Evolutionary conservation across 2,797 vertebrate genomes (phyloP), one percentile per base, ranked within the genome.

Genomic region (Erpetoichthys calabaricus): DNA sequence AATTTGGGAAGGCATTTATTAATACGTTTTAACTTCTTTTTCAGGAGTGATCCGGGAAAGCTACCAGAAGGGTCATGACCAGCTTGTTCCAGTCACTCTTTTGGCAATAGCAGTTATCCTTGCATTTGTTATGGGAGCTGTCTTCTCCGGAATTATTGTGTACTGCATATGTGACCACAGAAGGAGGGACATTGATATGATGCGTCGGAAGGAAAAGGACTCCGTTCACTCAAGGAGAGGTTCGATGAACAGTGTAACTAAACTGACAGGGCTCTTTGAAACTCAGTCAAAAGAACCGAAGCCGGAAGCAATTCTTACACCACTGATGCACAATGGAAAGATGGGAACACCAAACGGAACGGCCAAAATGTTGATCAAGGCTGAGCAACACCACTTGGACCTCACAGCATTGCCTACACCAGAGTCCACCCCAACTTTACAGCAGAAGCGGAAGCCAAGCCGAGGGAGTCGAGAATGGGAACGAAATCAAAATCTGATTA

Each of bases 41-140:
- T 63, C 90, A 99, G 96, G 96, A 73, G 92, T 99, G 75, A 99
- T 99, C 71, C 94, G 93, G 0, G 96, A 97, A 76, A 97, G 92
- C 79, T 97, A 93, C 80, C 91, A 97, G 78, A 92, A 95, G 76
- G 91, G 91, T 64, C 91, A 89, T 0, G 89, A 98, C 80, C 92
- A 93, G 79, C 89, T 99, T 59, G 92, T 99, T 63, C 96, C 96
- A 0, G 87, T 99, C 67, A 97, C 94, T 58, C 84, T 99, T 46
- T 66, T 99, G 84, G 93, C 96, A 63, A 91, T 97, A 41, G 92
- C 94, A 3, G 92, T 99, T 67, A 94, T 97, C 73, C 84, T 99
- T 67, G 94, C 96, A 57, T 99, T 98, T 66, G 88, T 91, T 75
- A 96, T 93, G 93, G 96, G 96, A 4, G 94, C 94, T 52, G 77